Base-by-base conservation (phyloP, 2,113 vertebrate species). In the Manacus vitellinus region DNA sequence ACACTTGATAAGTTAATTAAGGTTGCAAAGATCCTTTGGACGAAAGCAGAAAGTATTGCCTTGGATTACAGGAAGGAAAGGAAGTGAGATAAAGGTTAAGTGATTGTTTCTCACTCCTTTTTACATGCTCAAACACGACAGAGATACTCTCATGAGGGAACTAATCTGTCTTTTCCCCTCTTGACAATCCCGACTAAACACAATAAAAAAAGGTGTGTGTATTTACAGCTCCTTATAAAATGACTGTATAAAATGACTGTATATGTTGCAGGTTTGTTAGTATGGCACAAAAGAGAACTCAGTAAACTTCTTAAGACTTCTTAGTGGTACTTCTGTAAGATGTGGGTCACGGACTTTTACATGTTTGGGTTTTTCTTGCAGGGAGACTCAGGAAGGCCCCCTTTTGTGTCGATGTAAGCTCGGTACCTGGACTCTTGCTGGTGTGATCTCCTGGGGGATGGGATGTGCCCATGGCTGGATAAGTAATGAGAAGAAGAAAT, bases 361-460 rank as follows among this genome's bases (percentile, higher is more conserved):
- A 66, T 35, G 30, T 41, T 31, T 55, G 24, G 16, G 37, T 3
- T 62, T 62, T 31, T 70, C 66, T 67, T 85, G 11, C 81, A 99
- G 99, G 99, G 99, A 56, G 99, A 99, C 78, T 99, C 99, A 0
- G 98, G 99, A 62, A 62, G 98, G 99, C 11, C 98, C 99, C 52
- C 97, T 99, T 24, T 86, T 99, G 74, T 99, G 99, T 94, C 91
- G 16, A 8, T 95, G 98, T 49, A 97, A 95, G 35, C 93, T 97
- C 2, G 97, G 98, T 12, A 66, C 87, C 51, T 99, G 98, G 99
- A 98, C 98, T 41, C 97, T 97, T 0, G 96, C 98, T 77, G 99
- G 99, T 11, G 97, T 99, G 51, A 98, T 98, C 33, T 99, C 99
- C 55, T 99, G 99, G 98, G 99, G 99, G 8, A 98, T 98, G 92